Base-by-base conservation (phyloP, 2,888 invertebrate genomes). In the Julus scanicus region DNA sequence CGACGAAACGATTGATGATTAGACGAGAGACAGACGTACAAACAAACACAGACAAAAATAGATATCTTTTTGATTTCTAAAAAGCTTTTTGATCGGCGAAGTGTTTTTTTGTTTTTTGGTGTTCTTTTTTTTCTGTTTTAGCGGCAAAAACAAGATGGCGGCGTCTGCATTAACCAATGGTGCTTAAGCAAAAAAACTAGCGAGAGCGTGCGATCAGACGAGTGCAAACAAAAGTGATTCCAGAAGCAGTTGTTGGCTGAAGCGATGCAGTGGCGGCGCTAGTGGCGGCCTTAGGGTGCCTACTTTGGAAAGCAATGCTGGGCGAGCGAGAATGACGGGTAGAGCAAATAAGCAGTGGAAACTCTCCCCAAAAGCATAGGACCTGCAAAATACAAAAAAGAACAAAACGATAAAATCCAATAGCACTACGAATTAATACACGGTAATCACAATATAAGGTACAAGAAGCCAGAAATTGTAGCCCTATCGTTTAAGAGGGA, bases 201-300 rank as follows among this genome's bases (percentile, higher is more conserved):
- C 53, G 53, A 53, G 53, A 53, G 53, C 53, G 53, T 53, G 53
- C 53, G 53, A 53, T 53, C 53, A 53, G 11, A 8, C 53, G 53
- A 53, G 53, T 53, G 53, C 53, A 53, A 53, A 53, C 53, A 53
- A 53, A 53, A 53, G 53, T 53, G 53, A 53, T 53, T 53, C 53
- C 53, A 11, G 53, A 53, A 53, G 53, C 53, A 15, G 53, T 11
- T 53, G 53, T 53, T 53, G 53, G 53, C 53, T 53, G 53, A 53
- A 53, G 53, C 53, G 53, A 53, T 53, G 53, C 53, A 53, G 53
- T 53, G 53, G 53, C 53, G 53, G 53, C 53, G 53, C 53, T 53
- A 53, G 53, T 53, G 53, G 53, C 53, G 53, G 11, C 53, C 53
- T 53, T 15, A 15, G 53, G 53, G 53, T 53, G 53, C 53, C 53